Percentiles rank a stretch among this genome's conserved stretches.
phyloP scores from a whole-genome alignment of 2,113 vertebrate species.

The Speoplatyrhinus poulsoni region DNA sequence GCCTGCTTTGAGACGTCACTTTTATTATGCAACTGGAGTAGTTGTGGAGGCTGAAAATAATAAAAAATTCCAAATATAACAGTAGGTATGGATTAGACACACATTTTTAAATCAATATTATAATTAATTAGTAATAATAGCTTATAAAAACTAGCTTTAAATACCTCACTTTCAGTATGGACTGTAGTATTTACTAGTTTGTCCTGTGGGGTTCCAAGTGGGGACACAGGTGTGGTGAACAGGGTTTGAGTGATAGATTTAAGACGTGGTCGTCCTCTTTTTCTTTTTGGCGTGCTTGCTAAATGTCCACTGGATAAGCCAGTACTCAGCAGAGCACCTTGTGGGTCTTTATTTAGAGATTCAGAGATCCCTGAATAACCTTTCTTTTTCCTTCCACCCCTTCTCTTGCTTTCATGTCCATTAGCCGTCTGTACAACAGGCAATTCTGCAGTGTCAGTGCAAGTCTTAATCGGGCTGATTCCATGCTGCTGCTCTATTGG shows the following conservation, averaged over 20 bases:
- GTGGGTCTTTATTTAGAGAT: too few species aligned
- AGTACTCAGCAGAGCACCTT: too few species aligned
- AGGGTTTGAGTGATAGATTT: neutral
- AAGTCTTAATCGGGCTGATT: too few species aligned
- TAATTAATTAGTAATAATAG: neutral
- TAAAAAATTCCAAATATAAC: neutral
- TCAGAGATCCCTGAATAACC: too few species aligned
- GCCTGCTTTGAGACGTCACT: neutral
- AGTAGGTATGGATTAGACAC: neutral
- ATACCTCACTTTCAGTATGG: conserved; percentile 37
- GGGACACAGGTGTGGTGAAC: neutral
- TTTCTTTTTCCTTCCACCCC: too few species aligned
- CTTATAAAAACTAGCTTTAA: neutral
- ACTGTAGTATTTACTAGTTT: conserved; percentile 1
- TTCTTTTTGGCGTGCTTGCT: conserved; percentile 36
- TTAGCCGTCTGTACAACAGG: too few species aligned
- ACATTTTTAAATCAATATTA: neutral
- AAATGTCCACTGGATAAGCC: neutral
- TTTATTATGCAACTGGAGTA: neutral
- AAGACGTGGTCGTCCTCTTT: neutral
- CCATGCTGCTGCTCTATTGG: too few species aligned
- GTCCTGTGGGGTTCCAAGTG: neutral
- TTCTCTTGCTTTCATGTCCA: too few species aligned
- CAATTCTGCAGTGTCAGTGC: too few species aligned
- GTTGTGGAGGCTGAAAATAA: too few species aligned